A percentile compares a stretch with the other conserved stretches of the same genome.
Evolutionary conservation across 1,140 invertebrate species (phyloP).

Genomic region (Lucilia sericata): DNA sequence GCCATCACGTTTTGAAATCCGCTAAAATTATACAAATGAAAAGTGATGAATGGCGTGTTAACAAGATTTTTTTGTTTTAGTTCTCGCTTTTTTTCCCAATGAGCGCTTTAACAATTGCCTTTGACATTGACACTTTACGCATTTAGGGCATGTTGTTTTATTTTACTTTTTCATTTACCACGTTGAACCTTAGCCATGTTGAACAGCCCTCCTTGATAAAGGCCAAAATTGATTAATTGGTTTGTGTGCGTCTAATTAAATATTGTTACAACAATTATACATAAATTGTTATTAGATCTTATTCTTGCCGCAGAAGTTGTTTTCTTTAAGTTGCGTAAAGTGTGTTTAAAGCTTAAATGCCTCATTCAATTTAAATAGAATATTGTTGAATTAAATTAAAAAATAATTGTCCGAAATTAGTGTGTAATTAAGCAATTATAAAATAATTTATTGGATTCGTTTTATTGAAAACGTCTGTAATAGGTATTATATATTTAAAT

Average conservation of each 20-base stretch:
- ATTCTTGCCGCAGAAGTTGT: not conserved
- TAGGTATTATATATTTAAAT: not conserved
- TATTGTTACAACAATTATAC: not conserved
- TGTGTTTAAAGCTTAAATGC: not conserved
- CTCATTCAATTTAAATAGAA: not conserved
- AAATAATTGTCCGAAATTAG: not conserved
- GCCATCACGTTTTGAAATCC: conserved; percentile 46
- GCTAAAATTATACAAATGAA: conserved; percentile 31
- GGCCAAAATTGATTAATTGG: conserved; percentile 49
- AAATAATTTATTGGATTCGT: not conserved
- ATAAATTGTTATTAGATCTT: not conserved
- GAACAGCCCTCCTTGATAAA: not conserved
- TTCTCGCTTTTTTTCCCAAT: too few species aligned
- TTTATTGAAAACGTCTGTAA: not conserved
- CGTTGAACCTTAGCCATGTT: not conserved
- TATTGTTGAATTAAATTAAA: not conserved
- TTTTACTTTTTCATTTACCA: too few species aligned
- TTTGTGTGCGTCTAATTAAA: conserved; percentile 49
- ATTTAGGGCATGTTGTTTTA: conserved; percentile 23
- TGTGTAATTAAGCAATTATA: conserved; percentile 39
- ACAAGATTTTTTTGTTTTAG: conserved; percentile 45
- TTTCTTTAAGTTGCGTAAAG: not conserved
- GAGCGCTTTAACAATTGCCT: conserved; percentile 44
- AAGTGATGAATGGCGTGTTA: conserved; percentile 50
- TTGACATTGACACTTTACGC: conserved; percentile 48